Evolutionary conservation across 2,113 vertebrate species (phyloP), one percentile per base, ranked within the genome.

Genomic region (Anhinga anhinga): DNA sequence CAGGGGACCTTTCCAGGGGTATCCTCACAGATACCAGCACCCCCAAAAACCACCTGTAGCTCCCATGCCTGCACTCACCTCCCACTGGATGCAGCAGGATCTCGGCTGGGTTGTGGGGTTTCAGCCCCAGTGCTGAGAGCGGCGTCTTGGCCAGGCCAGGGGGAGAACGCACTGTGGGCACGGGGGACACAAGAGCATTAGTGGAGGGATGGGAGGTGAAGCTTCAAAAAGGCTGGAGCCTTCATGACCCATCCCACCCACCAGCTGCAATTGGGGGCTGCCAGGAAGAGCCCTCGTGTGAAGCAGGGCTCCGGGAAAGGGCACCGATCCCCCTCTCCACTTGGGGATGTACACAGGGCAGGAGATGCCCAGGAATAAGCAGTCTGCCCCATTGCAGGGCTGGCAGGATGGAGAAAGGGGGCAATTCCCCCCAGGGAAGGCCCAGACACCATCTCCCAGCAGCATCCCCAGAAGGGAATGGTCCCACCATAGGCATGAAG

Each of bases 141-240:
- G 99, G 99, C 16, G 99, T 99, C 98, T 99, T 99, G 85, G 99
- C 99, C 94, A 99, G 98, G 79, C 99, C 99, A 1, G 99, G 99
- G 32, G 99, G 99, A 63, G 99, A 99, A 20, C 99, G 99, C 92
- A 98, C 99, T 99, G 85, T 89, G 3, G 12, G 49, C 38, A 90
- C 15, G 5, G 69, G 2, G 16, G 45, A 78, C 73, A 94, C 30
- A 82, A n/a, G 5, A 73, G 29, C 1, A 2, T 91, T 69, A 97
- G 44, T 6, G 69, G 56, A 71, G 20, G 9, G 12, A 13, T 42
- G 42, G 49, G 17, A 90, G 21, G 3, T 19, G 38, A 91, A 7
- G 4, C 52, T 52, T 81, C 84, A 49, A 29, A 72, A 90, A 90
- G 42, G 62, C 58, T 58, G 40, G 15, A 62, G 59, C 12, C 36